Base-by-base conservation (phyloP, 2,797 vertebrate genomes). In the Enteromius thamalakanensis region DNA sequence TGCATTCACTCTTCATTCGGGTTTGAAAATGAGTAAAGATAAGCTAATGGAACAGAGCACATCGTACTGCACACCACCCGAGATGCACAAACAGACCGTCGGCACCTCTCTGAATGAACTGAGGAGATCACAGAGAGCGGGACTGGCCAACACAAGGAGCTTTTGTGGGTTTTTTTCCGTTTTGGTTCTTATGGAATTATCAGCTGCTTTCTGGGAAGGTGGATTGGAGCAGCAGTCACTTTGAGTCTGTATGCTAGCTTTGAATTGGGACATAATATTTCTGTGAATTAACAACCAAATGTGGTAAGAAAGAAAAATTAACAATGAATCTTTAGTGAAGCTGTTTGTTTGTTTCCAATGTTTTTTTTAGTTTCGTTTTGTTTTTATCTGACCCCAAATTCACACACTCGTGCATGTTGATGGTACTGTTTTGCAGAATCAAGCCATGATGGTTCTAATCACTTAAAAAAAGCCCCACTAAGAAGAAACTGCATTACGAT, bases 231-330 rank as follows among this genome's bases (percentile, higher is more conserved):
- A 81, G 80, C 32, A 12, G 51, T 78, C 68, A 79, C 64, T 76
- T 60, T 69, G 91, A 91, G 91, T 93, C 88, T 92, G 85, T 91
- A 90, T 92, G 91, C 91, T 94, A 93, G 87, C 87, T 91, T 84
- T 87, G 76, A 65, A 85, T 81, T n/a, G 80, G 79, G 78, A 86
- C 70, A 49, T 85, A 86, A 67, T 90, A 89, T 93, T 89, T 92
- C 90, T 93, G 91, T 91, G 87, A 91, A 90, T 88, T 91, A 87
- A 88, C 90, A 91, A 90, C 85, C 88, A 90, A 92, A 91, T 90
- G 91, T 93, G 90, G 86, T 90, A 85, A 80, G 65, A 32, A 71
- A 60, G 84, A 86, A 90, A 86, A 87, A 90, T 78, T 84, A 89
- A 87, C 84, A 90, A 88, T 79, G 71, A 89, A 86, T 84, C 85